These are phyloP conservation scores for Cryptosula pallasiana DNA, from an alignment of 2,888 invertebrate genomes.

Conservation along the genomic window DNA sequence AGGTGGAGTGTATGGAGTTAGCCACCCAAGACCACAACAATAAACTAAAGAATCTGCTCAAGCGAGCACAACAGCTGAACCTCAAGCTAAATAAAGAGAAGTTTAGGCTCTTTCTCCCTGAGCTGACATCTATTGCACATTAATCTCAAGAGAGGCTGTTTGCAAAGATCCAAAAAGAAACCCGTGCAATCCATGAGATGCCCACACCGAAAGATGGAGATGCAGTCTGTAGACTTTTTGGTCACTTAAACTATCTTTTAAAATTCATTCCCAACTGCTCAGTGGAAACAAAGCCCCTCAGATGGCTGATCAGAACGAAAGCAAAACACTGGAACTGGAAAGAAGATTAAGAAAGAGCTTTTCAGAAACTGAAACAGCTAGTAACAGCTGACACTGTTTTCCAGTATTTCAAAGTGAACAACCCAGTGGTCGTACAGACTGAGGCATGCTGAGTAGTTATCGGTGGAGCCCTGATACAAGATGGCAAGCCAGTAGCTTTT, in stretches of 20 bases:
- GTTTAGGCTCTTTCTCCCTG: neutral
- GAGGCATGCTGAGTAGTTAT: conserved; percentile 32
- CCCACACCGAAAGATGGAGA: neutral
- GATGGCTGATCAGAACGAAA: neutral
- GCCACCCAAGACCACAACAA: neutral
- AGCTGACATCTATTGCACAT: neutral
- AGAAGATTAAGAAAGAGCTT: neutral
- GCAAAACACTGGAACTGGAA: neutral
- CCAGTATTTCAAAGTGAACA: neutral
- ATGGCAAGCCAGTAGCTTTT: conserved; percentile 32
- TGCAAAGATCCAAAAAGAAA: neutral
- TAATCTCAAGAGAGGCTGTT: neutral
- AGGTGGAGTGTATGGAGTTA: neutral
- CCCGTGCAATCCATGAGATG: neutral
- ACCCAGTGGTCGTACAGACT: conserved; percentile 27
- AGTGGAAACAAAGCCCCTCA: neutral
- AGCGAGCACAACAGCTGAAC: neutral
- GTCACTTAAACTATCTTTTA: neutral
- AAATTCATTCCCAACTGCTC: neutral
- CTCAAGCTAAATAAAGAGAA: neutral
- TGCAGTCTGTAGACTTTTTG: neutral
- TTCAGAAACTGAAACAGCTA: neutral
- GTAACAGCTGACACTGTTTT: neutral
- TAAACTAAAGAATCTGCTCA: neutral
- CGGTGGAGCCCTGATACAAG: conserved; percentile 33